A percentile compares a stretch with the other conserved stretches of the same genome.
Evolutionary conservation across 2,888 invertebrate species (phyloP).

Genomic region (Zygogramma bicolorata): DNA sequence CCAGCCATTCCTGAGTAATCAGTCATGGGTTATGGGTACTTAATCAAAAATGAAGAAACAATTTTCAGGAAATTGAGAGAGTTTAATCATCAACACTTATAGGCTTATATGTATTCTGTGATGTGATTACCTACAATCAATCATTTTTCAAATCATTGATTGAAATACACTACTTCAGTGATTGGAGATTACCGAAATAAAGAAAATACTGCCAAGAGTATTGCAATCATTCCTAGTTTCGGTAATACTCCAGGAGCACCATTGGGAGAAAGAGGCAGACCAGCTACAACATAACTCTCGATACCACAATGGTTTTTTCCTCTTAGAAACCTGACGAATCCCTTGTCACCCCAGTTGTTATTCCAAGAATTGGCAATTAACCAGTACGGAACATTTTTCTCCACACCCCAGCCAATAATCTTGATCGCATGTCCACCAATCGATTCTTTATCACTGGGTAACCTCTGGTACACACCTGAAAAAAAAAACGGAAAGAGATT

Average conservation of each 20-base stretch:
- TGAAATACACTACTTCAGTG: neutral
- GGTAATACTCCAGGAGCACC: neutral
- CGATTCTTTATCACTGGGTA: constrained; percentile 70
- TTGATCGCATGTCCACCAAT: constrained; percentile 90
- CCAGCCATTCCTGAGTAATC: no score
- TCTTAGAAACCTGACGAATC: constrained; percentile 88
- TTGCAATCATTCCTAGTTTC: neutral
- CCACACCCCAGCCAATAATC: constrained; percentile 90
- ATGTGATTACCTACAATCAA: no score
- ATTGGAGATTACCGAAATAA: no score
- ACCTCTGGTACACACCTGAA: constrained; percentile 79
- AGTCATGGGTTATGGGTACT: no score
- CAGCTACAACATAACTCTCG: constrained; percentile 77
- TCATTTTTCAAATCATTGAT: no score
- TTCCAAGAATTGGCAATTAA: constrained; percentile 94
- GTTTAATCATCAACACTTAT: no score
- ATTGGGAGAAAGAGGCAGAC: constrained; percentile 68
- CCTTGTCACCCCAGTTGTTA: constrained; percentile 89
- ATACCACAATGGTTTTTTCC: constrained; percentile 84
- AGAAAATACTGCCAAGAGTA: neutral
- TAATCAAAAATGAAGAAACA: no score
- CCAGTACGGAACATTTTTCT: constrained; percentile 82
- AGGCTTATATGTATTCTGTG: no score
- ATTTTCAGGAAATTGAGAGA: no score
- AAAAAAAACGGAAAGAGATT: no score